phyloP scores from a whole-genome alignment of 2,113 vertebrate species.

The Rostratula benghalensis region DNA sequence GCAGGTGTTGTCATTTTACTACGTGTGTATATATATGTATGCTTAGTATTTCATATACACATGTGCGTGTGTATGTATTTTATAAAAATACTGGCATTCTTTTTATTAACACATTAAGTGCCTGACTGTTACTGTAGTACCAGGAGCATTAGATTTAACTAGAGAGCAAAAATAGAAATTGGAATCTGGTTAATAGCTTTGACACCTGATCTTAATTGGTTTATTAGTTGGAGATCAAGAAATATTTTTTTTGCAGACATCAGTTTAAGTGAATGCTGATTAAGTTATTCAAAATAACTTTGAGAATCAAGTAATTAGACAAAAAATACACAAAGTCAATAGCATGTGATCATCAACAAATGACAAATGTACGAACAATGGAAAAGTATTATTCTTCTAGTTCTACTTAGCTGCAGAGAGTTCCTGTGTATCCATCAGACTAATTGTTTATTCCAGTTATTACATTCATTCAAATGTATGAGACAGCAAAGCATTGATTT shows the following conservation, averaged over 20 bases:
- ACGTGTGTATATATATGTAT: background rate
- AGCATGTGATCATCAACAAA: background rate
- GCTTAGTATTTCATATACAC: background rate
- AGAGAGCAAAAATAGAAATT: conserved; percentile 9
- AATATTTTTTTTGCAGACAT: background rate
- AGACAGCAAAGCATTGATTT: conserved; percentile 51
- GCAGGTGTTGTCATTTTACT: background rate
- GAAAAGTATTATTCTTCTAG: background rate
- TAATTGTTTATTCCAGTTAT: conserved; percentile 60
- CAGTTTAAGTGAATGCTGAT: background rate
- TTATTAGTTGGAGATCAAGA: background rate
- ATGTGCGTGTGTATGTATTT: background rate
- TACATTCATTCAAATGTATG: conserved; percentile 45
- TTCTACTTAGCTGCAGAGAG: background rate
- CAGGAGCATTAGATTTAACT: background rate
- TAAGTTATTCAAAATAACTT: conserved; percentile 2
- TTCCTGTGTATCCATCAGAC: conserved; percentile 18
- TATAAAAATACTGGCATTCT: background rate
- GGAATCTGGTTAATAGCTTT: background rate
- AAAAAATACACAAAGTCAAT: conserved; percentile 23
- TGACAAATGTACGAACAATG: background rate
- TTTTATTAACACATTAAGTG: background rate
- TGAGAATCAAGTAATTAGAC: conserved; percentile 25
- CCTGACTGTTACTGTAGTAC: background rate
- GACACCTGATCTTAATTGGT: conserved; percentile 5